phyloP scores from a whole-genome alignment of 2,888 invertebrate genomes.

The Serripes groenlandicus region DNA sequence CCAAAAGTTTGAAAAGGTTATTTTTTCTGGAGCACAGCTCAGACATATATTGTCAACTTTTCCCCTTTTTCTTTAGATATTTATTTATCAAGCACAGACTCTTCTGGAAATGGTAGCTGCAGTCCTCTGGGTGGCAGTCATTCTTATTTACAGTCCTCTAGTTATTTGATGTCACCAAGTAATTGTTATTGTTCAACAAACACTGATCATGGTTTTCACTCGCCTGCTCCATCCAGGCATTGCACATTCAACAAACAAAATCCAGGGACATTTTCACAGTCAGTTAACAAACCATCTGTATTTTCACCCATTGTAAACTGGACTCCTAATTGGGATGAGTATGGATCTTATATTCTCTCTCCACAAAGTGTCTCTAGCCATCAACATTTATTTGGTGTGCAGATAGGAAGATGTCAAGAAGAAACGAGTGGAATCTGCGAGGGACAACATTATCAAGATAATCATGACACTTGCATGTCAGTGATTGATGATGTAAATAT shows the following conservation, averaged over 20 bases:
- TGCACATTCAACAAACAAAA: neutral
- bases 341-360: conserved; percentile 56
- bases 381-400: conserved; percentile 9
- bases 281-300: neutral
- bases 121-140: conserved; percentile 12
- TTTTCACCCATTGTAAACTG: conserved; percentile 56
- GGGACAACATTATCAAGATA: neutral
- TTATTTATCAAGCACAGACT: conserved; percentile 41
- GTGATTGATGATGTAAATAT: neutral
- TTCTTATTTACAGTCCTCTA: neutral
- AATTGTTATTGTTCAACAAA: neutral
- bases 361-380: conserved; percentile 46
- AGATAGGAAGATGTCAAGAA: neutral
- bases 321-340: conserved; percentile 62
- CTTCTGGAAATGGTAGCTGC: conserved; percentile 34
- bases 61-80: conserved; percentile 33
- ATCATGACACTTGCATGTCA: neutral
- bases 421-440: neutral
- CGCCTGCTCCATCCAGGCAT: neutral
- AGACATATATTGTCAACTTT: neutral
- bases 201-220: neutral
- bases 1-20: neutral
- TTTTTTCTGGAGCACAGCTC: neutral
- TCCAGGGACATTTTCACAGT: neutral
- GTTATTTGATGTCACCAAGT: neutral